Evolutionary conservation across 2,888 invertebrate species (phyloP), one percentile per base, ranked within the genome.

Genomic region (Amblyteles armatorius): DNA sequence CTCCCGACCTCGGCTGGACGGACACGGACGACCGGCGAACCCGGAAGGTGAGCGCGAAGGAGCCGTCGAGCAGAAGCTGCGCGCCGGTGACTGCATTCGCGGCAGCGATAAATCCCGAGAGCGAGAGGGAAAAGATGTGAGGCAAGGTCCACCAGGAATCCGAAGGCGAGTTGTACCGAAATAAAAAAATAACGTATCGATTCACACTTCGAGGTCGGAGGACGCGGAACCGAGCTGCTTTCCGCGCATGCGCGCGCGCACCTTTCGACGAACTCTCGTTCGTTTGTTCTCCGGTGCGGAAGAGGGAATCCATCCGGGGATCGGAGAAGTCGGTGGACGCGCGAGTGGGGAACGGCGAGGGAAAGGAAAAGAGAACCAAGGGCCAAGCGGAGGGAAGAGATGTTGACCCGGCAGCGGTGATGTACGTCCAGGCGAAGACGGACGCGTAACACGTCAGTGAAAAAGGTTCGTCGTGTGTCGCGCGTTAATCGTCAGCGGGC

Each of bases 391-490:
- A 74, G 48, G 44, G n/a, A 44, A 29, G n/a, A 63, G 63, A 22
- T 19, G 60, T 11, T n/a, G 44, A 36, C 19, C 48, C 50, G 33
- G 36, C 29, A 19, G 33, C 63, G 50, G 48, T 57, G 76, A 76
- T 65, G 50, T 65, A 76, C 48, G 65, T 65, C 52, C 22, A 50
- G 29, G 50, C 29, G 76, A 65, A 57, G 76, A 74, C 65, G 50
- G 65, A 76, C 76, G 76, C 76, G 50, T 76, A 65, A 76, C 76
- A 48, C 65, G 65, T 65, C 76, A 76, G 65, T 65, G 65, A 76
- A 65, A 65, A 52, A 76, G 76, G 50, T 52, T 76, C 74, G 50
- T 74, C 63, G 63, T 50, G 63, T 74, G 57, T 57, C 57, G 57
- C 57, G 57, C 26, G 3, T 26, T 22, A 22, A 57, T 11, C 50